Percentiles rank a stretch among this genome's conserved stretches.
These are phyloP conservation scores for Petaurus breviceps DNA, from an alignment of 2,113 vertebrate genomes.

Conservation along the genomic window DNA sequence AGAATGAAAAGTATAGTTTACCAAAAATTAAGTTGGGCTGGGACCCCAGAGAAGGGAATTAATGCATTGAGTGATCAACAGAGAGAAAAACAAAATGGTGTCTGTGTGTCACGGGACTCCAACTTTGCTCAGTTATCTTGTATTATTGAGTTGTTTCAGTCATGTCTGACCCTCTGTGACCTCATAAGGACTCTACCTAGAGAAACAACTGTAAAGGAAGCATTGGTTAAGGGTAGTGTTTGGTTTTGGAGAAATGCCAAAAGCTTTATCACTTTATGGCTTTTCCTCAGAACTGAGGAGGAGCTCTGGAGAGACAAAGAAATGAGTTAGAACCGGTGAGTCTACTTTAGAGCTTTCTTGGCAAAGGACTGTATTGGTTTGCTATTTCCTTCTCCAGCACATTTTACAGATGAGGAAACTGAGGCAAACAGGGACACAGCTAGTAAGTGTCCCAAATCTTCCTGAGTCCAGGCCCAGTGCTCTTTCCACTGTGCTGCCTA, in stretches of 20 bases:
- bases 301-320: not conserved
- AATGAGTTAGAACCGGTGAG: not conserved
- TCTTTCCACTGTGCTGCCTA: not conserved
- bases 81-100: slow-evolving; percentile 4
- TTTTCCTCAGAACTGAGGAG: not conserved
- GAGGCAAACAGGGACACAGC: not conserved
- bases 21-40: not conserved
- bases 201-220: not conserved
- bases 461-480: not conserved
- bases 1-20: not conserved
- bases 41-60: slow-evolving; percentile 1
- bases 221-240: not conserved
- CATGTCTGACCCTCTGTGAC: too few relatives aligned
- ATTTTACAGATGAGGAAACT: not conserved
- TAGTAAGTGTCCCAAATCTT: not conserved
- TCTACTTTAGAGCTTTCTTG: not conserved
- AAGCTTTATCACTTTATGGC: not conserved
- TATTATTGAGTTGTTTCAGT: too few relatives aligned
- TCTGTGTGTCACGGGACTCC: not conserved
- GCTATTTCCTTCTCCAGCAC: too few relatives aligned
- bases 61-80: slow-evolving; percentile 27
- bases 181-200: too few relatives aligned
- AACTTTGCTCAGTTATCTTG: too few relatives aligned
- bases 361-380: too few relatives aligned
- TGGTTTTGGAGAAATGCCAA: not conserved